A percentile compares a stretch with the other conserved stretches of the same genome.
Conservation (phyloP, 2,797 vertebrate genomes). For the Gallinago solitaria region DNA sequence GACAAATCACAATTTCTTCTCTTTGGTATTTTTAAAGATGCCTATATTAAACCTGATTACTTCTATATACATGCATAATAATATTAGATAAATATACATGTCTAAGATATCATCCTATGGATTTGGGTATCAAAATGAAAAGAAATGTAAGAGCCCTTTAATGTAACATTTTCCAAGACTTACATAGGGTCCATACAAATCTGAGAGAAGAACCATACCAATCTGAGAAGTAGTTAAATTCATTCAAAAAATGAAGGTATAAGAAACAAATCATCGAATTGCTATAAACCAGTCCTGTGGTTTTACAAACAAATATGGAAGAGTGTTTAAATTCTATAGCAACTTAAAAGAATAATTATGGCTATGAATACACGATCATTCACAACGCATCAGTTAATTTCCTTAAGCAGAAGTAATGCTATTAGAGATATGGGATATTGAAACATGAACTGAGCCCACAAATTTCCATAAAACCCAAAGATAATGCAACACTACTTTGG, state of each 20-base stretch:
- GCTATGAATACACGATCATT: slow-evolving; percentile 24
- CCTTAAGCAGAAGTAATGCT: neutral
- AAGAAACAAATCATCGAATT: neutral
- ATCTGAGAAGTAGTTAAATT: neutral
- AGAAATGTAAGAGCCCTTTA: neutral
- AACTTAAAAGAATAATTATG: slow-evolving; percentile 26
- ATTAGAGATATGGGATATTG: neutral
- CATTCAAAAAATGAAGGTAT: neutral
- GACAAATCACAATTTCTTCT: neutral
- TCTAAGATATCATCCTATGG: neutral
- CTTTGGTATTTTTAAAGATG: neutral
- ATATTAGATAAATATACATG: neutral
- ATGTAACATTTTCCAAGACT: slow-evolving; percentile 31
- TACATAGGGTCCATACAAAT: neutral
- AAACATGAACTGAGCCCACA: neutral
- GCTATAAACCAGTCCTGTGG: neutral
- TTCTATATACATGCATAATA: neutral
- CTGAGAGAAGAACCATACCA: neutral
- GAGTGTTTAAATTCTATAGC: slow-evolving; percentile 1
- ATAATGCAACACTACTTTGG: neutral
- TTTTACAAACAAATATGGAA: neutral
- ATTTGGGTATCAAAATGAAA: slow-evolving; percentile 27
- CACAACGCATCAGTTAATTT: slow-evolving; percentile 42
- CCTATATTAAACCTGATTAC: neutral
- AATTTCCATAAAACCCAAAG: neutral